Conservation (phyloP, 2,113 vertebrate genomes). For the Meleagris gallopavo region DNA sequence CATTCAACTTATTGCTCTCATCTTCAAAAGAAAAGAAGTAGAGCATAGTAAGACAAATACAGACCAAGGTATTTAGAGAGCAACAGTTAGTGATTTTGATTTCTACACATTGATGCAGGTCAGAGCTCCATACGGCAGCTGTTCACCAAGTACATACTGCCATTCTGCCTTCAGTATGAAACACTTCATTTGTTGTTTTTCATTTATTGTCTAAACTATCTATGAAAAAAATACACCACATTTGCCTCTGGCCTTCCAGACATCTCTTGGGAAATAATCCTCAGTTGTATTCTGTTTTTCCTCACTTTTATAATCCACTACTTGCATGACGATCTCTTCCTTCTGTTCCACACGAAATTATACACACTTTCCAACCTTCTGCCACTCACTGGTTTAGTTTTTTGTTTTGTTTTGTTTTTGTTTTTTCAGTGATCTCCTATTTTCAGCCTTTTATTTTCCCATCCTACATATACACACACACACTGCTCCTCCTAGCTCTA, state of each 20-base stretch:
- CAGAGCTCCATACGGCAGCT: not conserved
- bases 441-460: not conserved
- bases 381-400: not conserved
- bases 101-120: not conserved
- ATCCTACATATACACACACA: accelerated
- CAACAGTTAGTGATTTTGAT: not conserved
- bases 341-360: not conserved
- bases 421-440: not conserved
- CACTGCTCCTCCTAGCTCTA: not conserved
- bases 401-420: too few relatives aligned
- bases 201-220: not conserved
- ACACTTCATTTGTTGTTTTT: not conserved
- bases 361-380: not conserved
- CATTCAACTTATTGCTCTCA: not conserved
- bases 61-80: not conserved
- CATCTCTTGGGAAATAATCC: not conserved
- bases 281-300: not conserved
- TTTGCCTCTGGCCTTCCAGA: not conserved
- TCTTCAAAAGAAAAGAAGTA: not conserved
- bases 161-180: not conserved
- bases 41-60: not conserved
- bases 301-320: not conserved
- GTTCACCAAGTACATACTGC: not conserved
- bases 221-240: not conserved
- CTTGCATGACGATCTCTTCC: not conserved